phyloP scores from a whole-genome alignment of 2,797 vertebrate genomes.

The Crenuchus spilurus region DNA sequence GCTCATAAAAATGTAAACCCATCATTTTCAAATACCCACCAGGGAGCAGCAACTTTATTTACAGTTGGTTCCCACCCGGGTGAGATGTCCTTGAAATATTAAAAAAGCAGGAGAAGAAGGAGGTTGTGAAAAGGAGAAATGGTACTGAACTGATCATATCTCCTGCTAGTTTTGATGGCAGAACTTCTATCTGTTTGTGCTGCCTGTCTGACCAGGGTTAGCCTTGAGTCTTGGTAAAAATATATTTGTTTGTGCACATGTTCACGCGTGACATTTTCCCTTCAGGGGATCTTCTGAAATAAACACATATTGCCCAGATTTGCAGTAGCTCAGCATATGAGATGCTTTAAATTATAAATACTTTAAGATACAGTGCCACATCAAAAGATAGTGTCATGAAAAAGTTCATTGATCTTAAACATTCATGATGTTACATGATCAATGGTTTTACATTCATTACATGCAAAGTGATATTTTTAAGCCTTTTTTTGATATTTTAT shows the following conservation, averaged over 20 bases:
- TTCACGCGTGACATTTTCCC: background rate
- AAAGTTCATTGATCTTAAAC: too few species aligned
- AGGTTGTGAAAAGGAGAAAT: conserved; percentile 8
- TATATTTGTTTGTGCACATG: background rate
- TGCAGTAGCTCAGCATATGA: background rate
- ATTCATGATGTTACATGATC: too few species aligned
- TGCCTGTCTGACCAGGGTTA: background rate
- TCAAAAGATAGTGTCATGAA: too few species aligned
- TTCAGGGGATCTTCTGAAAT: background rate
- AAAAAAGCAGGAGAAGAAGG: conserved; percentile 60
- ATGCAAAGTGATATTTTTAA: too few species aligned
- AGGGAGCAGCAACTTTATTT: conserved; percentile 68
- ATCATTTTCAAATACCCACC: conserved; percentile 64
- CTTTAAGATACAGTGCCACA: too few species aligned
- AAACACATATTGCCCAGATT: too few species aligned
- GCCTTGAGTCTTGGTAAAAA: conserved; percentile 1
- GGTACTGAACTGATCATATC: conserved; percentile 4
- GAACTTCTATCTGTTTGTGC: conserved; percentile 3
- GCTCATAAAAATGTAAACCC: conserved; percentile 66
- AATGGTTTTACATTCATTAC: too few species aligned
- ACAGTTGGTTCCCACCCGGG: conserved; percentile 62
- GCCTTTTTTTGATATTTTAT: too few species aligned
- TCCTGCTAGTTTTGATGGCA: conserved; percentile 5
- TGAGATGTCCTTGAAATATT: conserved; percentile 73
- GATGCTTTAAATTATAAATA: too few species aligned